Base-by-base conservation (phyloP, 2,888 invertebrate species). In the Drosophila mimetica region DNA sequence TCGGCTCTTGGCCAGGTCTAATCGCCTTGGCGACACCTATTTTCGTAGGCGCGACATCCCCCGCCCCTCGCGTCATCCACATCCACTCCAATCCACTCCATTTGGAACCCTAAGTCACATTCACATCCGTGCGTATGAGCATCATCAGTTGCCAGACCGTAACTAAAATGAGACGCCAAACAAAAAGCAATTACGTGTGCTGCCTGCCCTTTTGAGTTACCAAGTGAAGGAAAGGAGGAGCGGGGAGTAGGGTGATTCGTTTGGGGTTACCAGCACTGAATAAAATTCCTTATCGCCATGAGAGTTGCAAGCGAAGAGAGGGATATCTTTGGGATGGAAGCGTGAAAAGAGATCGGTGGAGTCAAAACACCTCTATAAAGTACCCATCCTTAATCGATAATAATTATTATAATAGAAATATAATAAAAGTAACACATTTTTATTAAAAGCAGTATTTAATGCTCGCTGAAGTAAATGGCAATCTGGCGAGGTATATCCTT, bases 121-220 rank as follows among this genome's bases (percentile, higher is more conserved):
- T 41, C 48, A 50, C 39, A 64, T 48, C 63, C 50, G 50, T 65
- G 47, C 48, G 53, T 64, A 39, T 52, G 50, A 54, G 73, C 80
- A 77, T 77, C 83, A 75, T 75, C 82, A 78, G 53, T 53, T 50
- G 47, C 55, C 61, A 85, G 85, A 82, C 86, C 85, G 85, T 85
- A 83, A 87, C 87, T 83, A 87, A 83, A 87, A 85, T 87, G 87
- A 87, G 86, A 84, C 85, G 82, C 87, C 85, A 87, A 85, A 86
- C 86, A 84, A 85, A 84, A 77, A 77, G 84, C 84, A 84, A 84
- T 84, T 84, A 84, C 86, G 80, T 83, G 74, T 74, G 74, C 50
- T 79, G 70, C 66, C 65, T 53, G 67, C 64, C 53, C 47, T 51
- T 74, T 61, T 36, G 44, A 54, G 65, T 53, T 50, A 13, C 14